Percentiles rank a stretch among this genome's conserved stretches.
Conservation (phyloP, 2,888 invertebrate genomes). For the Neria commutata region DNA sequence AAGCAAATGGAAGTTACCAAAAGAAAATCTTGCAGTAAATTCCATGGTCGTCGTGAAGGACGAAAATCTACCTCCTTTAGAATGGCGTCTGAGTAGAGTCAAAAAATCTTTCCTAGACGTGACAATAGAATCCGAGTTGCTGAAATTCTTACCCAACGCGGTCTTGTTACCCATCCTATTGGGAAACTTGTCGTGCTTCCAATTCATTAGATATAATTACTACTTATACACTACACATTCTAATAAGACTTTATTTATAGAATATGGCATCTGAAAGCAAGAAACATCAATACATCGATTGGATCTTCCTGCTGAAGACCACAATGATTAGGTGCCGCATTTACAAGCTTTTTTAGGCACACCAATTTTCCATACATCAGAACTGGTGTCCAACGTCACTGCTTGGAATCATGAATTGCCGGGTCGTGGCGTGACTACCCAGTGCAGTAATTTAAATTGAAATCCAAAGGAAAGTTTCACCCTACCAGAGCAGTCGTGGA, state of each 20-base stretch:
- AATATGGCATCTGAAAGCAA: no score
- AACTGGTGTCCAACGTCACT: no score
- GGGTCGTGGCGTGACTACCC: not conserved
- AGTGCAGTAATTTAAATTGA: not conserved
- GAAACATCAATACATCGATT: no score
- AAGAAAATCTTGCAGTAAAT: not conserved
- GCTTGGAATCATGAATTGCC: no score
- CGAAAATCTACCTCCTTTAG: slow-evolving; percentile 1
- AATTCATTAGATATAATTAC: not conserved
- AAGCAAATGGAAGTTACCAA: not conserved
- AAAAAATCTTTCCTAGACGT: not conserved
- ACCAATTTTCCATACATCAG: no score
- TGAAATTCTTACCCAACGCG: not conserved
- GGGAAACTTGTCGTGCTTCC: slow-evolving; percentile 4
- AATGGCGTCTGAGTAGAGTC: slow-evolving; percentile 2
- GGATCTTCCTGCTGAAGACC: no score
- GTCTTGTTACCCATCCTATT: not conserved
- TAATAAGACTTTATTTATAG: no score
- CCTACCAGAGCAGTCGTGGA: not conserved
- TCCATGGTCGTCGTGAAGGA: not conserved
- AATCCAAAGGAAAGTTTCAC: not conserved
- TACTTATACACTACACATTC: no score
- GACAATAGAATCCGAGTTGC: not conserved
- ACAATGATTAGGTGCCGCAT: no score
- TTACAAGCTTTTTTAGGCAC: no score